Evolutionary conservation across 2,888 invertebrate species (phyloP), one percentile per base, ranked within the genome.

Genomic region (Blastobasis lacticolella): DNA sequence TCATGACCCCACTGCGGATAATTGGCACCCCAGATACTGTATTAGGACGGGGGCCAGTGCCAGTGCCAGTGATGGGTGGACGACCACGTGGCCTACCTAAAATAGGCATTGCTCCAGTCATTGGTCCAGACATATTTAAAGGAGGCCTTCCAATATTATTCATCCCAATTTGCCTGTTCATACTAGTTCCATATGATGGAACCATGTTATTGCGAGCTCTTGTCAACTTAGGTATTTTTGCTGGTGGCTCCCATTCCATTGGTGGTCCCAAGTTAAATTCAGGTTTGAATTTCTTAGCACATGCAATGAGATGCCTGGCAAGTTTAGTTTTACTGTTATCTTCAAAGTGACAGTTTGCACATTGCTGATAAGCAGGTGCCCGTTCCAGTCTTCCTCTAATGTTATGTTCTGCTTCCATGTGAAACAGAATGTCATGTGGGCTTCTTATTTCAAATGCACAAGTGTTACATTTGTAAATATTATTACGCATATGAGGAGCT

Each of bases 271-370:
- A 86, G 80, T 98, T 98, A 55, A 93, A 90, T 66, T 97, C 96
- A 0, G 97, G 94, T 77, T 95, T 94, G 82, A 96, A 97, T 75
- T 96, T 95, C 78, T 97, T 96, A 54, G 93, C 92, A 81, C 98
- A 98, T 6, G 96, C 95, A 51, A 95, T 92, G 64, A 95, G 90
- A 89, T 98, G 98, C 50, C 97, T 90, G 0, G 94, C 95, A 64
- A 97, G 85, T 81, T 97, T 97, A 45, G 95, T 95, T 86, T 97
- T 97, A 61, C 96, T 95, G 73, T 97, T 97, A 69, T 97, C 96
- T 78, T 98, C 98, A 75, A 97, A 97, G 36, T 96, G 95, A 86
- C 98, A 98, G 74, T 95, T 95, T 9, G 96, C 95, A 78, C 98
- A 98, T 75, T 97, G 96, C 81, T 97, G 97, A 80, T 95, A 95